These are phyloP conservation scores for Dynastes hyllus DNA, from an alignment of 2,888 invertebrate genomes.

Conservation along the genomic window DNA sequence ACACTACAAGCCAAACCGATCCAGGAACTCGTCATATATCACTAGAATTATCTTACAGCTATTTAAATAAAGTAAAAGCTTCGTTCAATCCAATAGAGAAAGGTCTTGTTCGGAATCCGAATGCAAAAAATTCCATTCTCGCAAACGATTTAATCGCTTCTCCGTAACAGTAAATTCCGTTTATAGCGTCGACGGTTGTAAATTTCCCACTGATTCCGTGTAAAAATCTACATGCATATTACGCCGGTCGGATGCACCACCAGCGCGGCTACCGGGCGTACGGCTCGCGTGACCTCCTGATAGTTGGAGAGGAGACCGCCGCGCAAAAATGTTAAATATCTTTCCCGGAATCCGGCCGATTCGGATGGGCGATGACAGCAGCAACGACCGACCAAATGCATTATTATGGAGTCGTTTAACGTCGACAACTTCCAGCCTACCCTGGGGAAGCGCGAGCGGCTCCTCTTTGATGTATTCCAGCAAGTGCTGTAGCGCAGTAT, in stretches of 20 bases:
- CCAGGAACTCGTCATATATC: not conserved
- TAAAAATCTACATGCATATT: conserved; percentile 5
- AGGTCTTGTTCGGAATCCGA: not conserved
- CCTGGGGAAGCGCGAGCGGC: not conserved
- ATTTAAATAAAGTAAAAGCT: not conserved
- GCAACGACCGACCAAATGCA: not conserved
- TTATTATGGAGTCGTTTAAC: conserved; percentile 1
- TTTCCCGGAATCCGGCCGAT: not conserved
- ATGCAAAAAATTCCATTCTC: not conserved
- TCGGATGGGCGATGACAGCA: not conserved
- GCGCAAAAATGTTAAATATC: conserved; percentile 17
- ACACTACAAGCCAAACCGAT: no score
- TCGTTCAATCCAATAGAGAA: not conserved
- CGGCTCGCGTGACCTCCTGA: conserved; percentile 1
- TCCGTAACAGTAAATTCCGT: conserved; percentile 5
- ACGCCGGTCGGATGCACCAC: not conserved
- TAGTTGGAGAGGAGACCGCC: not conserved
- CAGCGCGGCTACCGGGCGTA: not conserved
- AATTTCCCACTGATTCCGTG: not conserved
- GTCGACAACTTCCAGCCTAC: not conserved
- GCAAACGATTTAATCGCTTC: not conserved
- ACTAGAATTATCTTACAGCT: not conserved
- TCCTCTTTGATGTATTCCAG: conserved; percentile 1
- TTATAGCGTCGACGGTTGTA: not conserved
- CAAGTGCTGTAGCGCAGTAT: no score